Base-by-base conservation (phyloP, 2,888 invertebrate species). In the Heterodera filipjevi region DNA sequence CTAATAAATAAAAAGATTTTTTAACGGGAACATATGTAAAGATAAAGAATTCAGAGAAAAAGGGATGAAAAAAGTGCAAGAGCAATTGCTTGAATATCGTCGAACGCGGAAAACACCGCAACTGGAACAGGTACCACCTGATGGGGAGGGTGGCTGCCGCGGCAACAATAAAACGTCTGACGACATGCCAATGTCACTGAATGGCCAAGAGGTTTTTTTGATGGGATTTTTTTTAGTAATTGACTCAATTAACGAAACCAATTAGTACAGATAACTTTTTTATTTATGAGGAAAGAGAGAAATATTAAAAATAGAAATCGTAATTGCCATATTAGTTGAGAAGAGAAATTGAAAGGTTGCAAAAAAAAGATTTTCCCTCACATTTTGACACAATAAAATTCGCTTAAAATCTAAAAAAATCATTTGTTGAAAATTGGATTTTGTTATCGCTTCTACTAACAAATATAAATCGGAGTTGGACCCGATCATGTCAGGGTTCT, bases 41-140 rank as follows among this genome's bases (percentile, higher is more conserved):
- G 12, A 39, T 39, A 12, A 39, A 39, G 39, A 39, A 39, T 39
- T 59, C 8, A 53, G 22, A 6, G 19, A 22, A 53, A 53, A 71
- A 71, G 32, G 66, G 16, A 68, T 79, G 49, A 39, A 33, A 44
- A 76, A 77, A 19, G 77, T 81, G 46, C 66, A 77, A 39, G 66
- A 80, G 70, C 80, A 77, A 53, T 66, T 80, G 66, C 27, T 76
- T 32, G 80, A 72, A 35, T 80, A 71, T 66, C 81, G 80, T 3
- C 49, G 49, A 49, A 46, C 71, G 33, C 68, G 68, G 0, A 68
- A 68, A 22, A 16, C 16, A 8, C 12, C 33, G 8, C n/a, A n/a
- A n/a, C 68, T 68, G 3, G 49, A 64, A 35, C 64, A 76, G 35
- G 27, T 64, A 46, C 14, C n/a, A 64, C 76, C 80, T 8, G 59